A percentile compares a stretch with the other conserved stretches of the same genome.
phyloP scores from a whole-genome alignment of 2,888 invertebrate species.

The Meganola albula region DNA sequence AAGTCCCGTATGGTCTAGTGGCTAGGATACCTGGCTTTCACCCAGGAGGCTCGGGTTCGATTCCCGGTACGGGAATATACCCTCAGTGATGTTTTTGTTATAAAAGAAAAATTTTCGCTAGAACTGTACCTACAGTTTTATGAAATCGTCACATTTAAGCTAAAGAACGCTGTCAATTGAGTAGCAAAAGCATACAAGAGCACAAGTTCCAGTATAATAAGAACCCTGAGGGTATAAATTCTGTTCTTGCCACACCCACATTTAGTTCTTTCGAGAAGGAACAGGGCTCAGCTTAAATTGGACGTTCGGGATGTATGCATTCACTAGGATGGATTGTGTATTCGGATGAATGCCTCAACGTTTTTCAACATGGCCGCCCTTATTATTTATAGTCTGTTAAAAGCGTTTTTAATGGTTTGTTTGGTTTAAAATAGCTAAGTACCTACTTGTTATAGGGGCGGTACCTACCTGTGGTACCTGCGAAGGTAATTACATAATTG shows the following conservation, averaged over 20 bases:
- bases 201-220: constrained; percentile 21
- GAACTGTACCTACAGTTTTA: constrained; percentile 3
- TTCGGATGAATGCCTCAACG: constrained; percentile 38
- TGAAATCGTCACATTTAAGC: constrained; percentile 15
- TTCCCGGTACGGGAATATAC: constrained; percentile 81
- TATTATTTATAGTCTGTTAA: constrained; percentile 28
- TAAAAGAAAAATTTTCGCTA: not conserved
- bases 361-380: constrained; percentile 44
- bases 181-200: constrained; percentile 34
- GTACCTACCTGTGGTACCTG: no score
- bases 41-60: constrained; percentile 86
- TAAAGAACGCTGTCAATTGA: constrained; percentile 37
- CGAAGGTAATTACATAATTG: no score
- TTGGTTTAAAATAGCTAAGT: no score
- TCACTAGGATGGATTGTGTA: constrained; percentile 34
- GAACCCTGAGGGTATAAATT: constrained; percentile 19
- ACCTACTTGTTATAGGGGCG: no score
- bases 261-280: constrained; percentile 5
- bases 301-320: no score
- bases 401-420: no score
- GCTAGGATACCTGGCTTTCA: constrained; percentile 85
- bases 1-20: constrained; percentile 81
- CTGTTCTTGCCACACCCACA: constrained; percentile 7
- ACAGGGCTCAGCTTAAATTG: constrained; percentile 24
- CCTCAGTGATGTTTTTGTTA: constrained; percentile 11